phyloP scores from a whole-genome alignment of 92 coral and sea anemone species.

The Epizoanthus illoricatus region DNA sequence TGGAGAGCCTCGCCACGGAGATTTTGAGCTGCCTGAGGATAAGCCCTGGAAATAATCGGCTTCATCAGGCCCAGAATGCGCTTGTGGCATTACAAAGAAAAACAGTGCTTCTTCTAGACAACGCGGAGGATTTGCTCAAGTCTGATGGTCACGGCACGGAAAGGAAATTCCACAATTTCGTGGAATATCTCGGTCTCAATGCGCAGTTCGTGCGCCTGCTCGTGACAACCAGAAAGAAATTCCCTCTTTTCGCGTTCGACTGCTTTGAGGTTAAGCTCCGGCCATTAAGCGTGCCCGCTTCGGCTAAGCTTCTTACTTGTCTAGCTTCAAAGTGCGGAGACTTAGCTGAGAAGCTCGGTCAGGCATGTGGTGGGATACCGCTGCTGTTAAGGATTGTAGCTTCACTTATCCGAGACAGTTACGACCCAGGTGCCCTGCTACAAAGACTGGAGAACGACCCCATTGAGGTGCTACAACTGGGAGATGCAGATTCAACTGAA shows the following conservation, averaged over 20 bases:
- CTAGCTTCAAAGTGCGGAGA: conserved; percentile 12
- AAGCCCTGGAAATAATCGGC: conserved; percentile 44
- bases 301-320: conserved; percentile 6
- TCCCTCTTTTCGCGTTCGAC: conserved; percentile 23
- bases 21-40: conserved; percentile 40
- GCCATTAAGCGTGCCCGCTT: background rate
- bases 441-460: conserved; percentile 44
- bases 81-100: conserved; percentile 23
- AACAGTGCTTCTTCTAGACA: conserved; percentile 69
- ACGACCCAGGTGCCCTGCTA: conserved; percentile 32
- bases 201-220: conserved; percentile 49
- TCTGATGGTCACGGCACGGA: conserved; percentile 10
- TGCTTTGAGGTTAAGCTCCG: background rate
- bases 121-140: conserved; percentile 70
- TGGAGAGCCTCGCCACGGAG: conserved; percentile 45
- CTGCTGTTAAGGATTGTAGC: conserved; percentile 59
- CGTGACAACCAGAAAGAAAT: conserved; percentile 52
- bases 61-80: conserved; percentile 37
- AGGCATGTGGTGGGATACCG: conserved; percentile 67
- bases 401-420: conserved; percentile 45
- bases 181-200: conserved; percentile 48
- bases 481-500: conserved; percentile 20
- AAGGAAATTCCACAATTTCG: conserved; percentile 38
- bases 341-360: conserved; percentile 47
- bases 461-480: conserved; percentile 29